phyloP scores from a whole-genome alignment of 2,888 invertebrate species.

The Apoda limacodes region DNA sequence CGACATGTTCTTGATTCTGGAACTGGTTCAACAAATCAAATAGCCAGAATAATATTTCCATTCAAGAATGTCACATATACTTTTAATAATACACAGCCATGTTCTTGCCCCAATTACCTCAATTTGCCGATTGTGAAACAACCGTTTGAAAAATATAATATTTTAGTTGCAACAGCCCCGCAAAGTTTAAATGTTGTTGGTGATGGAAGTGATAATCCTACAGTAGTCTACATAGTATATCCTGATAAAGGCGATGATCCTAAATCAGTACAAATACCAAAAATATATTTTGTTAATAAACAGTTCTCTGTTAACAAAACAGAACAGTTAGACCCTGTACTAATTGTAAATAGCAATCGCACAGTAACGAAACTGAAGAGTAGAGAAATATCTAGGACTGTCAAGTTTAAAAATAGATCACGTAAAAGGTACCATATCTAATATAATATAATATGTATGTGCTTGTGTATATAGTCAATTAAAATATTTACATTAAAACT shows the following conservation, averaged over 20 bases:
- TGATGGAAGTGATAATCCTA: conserved; percentile 24
- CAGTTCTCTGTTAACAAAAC: conserved; percentile 20
- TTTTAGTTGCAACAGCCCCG: conserved; percentile 50
- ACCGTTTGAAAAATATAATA: conserved; percentile 37
- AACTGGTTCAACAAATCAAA: conserved; percentile 34
- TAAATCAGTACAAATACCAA: conserved; percentile 30
- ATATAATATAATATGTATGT: too few species aligned
- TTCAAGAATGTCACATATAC: conserved; percentile 9
- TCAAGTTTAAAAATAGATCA: conserved; percentile 45
- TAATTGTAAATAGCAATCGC: conserved; percentile 46
- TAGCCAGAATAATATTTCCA: conserved; percentile 32
- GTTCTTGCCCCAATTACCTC: conserved; percentile 23
- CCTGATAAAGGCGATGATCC: conserved; percentile 28
- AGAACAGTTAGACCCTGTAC: conserved; percentile 30
- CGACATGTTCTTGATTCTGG: conserved; percentile 23
- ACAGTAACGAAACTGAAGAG: conserved; percentile 51
- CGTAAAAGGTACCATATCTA: too few species aligned
- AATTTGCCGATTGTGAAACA: conserved; percentile 40
- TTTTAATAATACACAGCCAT: conserved; percentile 11
- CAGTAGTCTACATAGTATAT: conserved; percentile 45
- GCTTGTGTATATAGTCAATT: too few species aligned
- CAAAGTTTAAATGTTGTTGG: conserved; percentile 34
- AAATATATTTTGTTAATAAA: conserved; percentile 43
- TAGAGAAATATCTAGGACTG: conserved; percentile 38
- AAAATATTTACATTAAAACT: too few species aligned